Conservation (phyloP, 2,113 vertebrate species). For the Syrrhaptes paradoxus region DNA sequence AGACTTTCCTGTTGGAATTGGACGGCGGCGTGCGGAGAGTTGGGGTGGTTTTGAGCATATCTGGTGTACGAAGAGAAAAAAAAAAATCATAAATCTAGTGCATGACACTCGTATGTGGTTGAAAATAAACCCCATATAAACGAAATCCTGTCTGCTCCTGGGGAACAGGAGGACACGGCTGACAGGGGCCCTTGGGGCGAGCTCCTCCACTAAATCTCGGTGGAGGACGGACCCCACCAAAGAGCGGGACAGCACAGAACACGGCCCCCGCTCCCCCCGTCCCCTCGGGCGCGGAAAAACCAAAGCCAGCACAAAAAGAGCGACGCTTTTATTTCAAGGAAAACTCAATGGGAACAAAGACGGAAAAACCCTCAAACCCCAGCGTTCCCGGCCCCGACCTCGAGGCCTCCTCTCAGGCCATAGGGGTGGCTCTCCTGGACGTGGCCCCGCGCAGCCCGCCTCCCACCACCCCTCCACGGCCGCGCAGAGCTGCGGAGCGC, state of each 20-base stretch:
- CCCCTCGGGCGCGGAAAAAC: not conserved
- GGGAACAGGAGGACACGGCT: not conserved
- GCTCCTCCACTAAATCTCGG: not conserved
- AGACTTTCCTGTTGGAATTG: conserved; percentile 13
- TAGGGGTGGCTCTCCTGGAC: not conserved
- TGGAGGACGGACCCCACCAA: not conserved
- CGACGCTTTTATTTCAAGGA: not conserved
- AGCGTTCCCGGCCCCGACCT: rapidly evolving
- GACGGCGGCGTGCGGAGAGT: not conserved
- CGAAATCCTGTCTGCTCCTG: conserved; percentile 2
- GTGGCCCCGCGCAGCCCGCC: not conserved
- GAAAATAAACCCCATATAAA: conserved; percentile 36
- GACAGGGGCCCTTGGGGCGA: not conserved
- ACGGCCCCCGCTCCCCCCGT: too few relatives aligned
- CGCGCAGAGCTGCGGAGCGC: too few relatives aligned
- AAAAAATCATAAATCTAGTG: conserved; percentile 46
- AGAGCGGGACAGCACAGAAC: not conserved
- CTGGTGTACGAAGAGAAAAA: not conserved
- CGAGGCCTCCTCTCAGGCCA: not conserved
- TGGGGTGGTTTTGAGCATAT: not conserved
- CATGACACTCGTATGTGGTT: conserved; percentile 19
- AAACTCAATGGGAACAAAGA: not conserved
- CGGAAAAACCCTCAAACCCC: rapidly evolving
- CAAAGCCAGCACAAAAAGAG: not conserved
- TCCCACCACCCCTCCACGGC: too few relatives aligned